Base-by-base conservation (phyloP, 2,113 vertebrate species). In the Gulo gulo region DNA sequence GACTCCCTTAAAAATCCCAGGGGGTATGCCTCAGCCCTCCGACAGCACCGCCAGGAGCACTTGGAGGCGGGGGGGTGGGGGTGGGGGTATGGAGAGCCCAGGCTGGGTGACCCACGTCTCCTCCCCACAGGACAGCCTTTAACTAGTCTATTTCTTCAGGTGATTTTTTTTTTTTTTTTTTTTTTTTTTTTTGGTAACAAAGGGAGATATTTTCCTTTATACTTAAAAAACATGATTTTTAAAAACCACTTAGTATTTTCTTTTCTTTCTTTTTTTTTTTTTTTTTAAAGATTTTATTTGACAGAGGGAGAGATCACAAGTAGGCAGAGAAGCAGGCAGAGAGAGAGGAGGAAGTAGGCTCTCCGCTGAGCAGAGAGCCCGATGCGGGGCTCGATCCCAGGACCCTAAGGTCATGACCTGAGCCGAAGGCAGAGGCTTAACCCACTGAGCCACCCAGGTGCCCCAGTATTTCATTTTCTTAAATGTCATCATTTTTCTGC, bases 51-150 rank as follows among this genome's bases (percentile, higher is more conserved):
- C 63, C 6, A 2, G 15, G 42, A 76, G 11, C 34, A 2, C 23
- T 12, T 2, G 0, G 24, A 31, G 34, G 36, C 15, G n/a, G 26
- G 26, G 74, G 18, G 21, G 45, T n/a, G n/a, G n/a, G n/a, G n/a
- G n/a, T n/a, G n/a, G 29, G 6, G 4, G 21, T 4, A 1, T 42
- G 57, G n/a, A 4, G 29, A 20, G 39, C 14, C 21, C 7, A 14
- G 29, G 29, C 47, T 31, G 1, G 61, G 10, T 6, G n/a, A 9
- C 29, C 7, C 0, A 18, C 39, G 14, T 50, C 42, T 16, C 45
- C 29, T 36, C 20, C 20, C 29, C 39, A 5, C 21, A 1, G 36
- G 86, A 31, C 26, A 9, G 15, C 52, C 57, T 24, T 31, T 73
- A 20, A 31, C 36, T 20, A 23, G 31, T 34, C 59, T 34, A 7